Conservation (phyloP, 2,797 vertebrate species). For the Myotis myotis region DNA sequence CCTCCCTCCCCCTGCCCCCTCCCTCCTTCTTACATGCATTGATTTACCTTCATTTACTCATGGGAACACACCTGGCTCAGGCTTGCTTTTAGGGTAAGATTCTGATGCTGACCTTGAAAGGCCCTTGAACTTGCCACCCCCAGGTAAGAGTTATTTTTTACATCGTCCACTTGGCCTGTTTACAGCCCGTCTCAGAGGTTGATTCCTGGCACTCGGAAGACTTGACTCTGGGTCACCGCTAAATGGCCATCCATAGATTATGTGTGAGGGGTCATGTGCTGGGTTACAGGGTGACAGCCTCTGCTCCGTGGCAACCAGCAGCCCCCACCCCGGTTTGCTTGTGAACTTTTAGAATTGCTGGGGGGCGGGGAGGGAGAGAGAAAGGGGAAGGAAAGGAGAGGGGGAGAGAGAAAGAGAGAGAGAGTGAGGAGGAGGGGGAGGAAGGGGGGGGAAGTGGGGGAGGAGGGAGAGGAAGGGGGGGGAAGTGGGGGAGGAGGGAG, state of each 20-base stretch:
- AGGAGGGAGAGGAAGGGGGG: not conserved
- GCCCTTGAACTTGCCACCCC: conserved; percentile 62
- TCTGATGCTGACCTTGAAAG: conserved; percentile 74
- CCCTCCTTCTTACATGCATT: not conserved
- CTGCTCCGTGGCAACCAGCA: not conserved
- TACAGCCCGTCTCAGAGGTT: conserved; percentile 32
- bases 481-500: too few relatives aligned
- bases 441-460: rapidly evolving
- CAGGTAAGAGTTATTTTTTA: conserved; percentile 68
- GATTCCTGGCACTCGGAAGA: conserved; percentile 16
- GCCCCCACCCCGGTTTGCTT: not conserved
- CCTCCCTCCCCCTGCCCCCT: rapidly evolving
- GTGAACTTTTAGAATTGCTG: not conserved
- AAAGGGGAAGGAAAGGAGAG: not conserved
- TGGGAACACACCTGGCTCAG: conserved; percentile 75
- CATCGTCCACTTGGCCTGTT: conserved; percentile 6
- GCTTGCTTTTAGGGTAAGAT: conserved; percentile 65
- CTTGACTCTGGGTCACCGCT: conserved; percentile 49
- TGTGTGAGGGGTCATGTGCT: not conserved
- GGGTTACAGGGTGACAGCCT: not conserved
- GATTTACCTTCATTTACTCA: not conserved
- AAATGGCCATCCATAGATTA: not conserved
- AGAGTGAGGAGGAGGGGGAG: too few relatives aligned
- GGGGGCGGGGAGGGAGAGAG: rapidly evolving
- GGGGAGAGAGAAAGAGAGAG: too few relatives aligned